phyloP scores from a whole-genome alignment of 37 sponge, comb jelly and placozoan species.

The Mnemiopsis leidyi region DNA sequence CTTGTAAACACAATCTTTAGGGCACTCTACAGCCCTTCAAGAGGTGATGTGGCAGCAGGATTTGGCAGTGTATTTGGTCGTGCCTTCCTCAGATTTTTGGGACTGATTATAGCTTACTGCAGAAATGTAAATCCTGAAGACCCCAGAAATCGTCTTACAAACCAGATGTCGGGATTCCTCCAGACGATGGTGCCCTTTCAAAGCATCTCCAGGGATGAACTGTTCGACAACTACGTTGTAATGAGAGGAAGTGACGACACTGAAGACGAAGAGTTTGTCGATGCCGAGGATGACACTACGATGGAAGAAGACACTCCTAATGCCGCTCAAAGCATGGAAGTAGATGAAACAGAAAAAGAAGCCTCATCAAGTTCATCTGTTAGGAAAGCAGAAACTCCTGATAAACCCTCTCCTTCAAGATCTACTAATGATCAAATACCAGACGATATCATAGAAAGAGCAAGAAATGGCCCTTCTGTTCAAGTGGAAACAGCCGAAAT shows the following conservation, averaged over 20 bases:
- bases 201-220: neutral
- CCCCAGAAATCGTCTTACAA: neutral
- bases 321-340: neutral
- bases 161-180: neutral
- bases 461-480: neutral
- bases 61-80: conserved; percentile 14
- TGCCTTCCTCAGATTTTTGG: conserved; percentile 3
- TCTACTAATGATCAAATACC: conserved; percentile 7
- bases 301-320: neutral
- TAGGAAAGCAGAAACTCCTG: no score
- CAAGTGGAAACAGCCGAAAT: neutral
- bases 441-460: conserved; percentile 8
- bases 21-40: neutral
- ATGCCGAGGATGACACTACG: neutral
- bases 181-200: conserved; percentile 21
- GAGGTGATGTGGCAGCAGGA: conserved; percentile 23
- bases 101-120: conserved; percentile 17
- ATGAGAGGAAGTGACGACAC: conserved; percentile 1
- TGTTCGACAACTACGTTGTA: conserved; percentile 43
- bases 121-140: conserved; percentile 8
- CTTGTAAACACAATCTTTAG: neutral
- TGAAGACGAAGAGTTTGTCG: conserved; percentile 64
- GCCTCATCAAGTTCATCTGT: neutral
- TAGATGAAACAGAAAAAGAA: neutral
- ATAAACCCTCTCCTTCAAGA: neutral